phyloP scores from a whole-genome alignment of 2,113 vertebrate species.

The Oreocharis arfaki region DNA sequence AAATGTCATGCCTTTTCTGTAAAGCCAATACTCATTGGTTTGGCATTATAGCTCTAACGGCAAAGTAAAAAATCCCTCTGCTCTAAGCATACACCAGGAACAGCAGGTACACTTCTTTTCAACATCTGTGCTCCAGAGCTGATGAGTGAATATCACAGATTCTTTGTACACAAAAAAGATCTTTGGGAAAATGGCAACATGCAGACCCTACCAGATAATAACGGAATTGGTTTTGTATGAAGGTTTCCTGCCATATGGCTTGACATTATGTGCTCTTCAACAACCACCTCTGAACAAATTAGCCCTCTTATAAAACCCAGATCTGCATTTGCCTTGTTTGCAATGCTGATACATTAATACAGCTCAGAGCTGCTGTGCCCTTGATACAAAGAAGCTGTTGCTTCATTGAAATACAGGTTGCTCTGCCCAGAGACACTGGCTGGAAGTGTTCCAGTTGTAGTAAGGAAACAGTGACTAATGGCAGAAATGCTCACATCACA shows the following conservation, averaged over 20 bases:
- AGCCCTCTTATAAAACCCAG: neutral
- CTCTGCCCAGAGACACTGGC: neutral
- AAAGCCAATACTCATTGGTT: neutral
- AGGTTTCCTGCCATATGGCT: slow-evolving; percentile 14
- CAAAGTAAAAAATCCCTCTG: neutral
- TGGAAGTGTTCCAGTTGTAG: neutral
- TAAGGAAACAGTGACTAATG: neutral
- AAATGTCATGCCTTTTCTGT: neutral
- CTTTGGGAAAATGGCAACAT: neutral
- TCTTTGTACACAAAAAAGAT: neutral
- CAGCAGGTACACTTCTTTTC: neutral
- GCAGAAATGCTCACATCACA: neutral
- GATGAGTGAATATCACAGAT: neutral
- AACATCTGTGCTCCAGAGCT: neutral
- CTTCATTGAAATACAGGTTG: neutral
- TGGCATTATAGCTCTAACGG: neutral
- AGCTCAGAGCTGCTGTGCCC: neutral
- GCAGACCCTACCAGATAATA: neutral
- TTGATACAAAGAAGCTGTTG: slow-evolving; percentile 3
- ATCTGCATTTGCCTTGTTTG: neutral
- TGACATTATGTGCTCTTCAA: neutral
- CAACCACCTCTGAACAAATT: neutral
- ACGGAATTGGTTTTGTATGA: neutral
- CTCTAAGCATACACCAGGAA: neutral
- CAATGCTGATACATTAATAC: neutral